Percentiles rank a stretch among this genome's conserved stretches.
These are phyloP conservation scores for Xyrichtys novacula DNA, from an alignment of 2,797 vertebrate genomes.

Conservation along the genomic window DNA sequence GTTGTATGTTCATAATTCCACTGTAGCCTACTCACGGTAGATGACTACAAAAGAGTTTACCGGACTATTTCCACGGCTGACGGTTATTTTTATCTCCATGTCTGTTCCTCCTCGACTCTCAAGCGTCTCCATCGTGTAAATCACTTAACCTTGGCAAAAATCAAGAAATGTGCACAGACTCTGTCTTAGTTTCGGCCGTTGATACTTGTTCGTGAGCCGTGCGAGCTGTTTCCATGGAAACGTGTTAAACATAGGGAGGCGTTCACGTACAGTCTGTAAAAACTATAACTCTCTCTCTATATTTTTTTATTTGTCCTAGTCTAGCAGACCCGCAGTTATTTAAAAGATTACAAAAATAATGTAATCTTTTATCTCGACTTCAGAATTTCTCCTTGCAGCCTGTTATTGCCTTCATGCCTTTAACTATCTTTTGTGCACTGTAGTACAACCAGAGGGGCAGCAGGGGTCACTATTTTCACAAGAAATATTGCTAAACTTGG, in stretches of 20 bases:
- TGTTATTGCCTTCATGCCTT: not conserved
- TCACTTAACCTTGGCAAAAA: too few relatives aligned
- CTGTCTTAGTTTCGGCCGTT: too few relatives aligned
- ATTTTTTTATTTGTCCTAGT: too few relatives aligned
- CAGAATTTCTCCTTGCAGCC: not conserved
- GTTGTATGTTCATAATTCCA: too few relatives aligned
- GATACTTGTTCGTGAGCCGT: rapidly evolving
- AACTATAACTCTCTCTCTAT: too few relatives aligned
- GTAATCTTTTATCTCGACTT: too few relatives aligned
- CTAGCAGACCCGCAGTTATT: too few relatives aligned
- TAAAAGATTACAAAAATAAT: too few relatives aligned
- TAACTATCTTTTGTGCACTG: not conserved
- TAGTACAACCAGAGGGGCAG: not conserved
- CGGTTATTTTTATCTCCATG: constrained; percentile 14
- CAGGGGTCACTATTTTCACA: constrained; percentile 26
- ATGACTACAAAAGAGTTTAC: constrained; percentile 19
- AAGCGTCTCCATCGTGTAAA: constrained; percentile 27
- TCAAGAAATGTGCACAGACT: not conserved
- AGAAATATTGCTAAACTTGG: not conserved
- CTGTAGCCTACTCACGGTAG: too few relatives aligned
- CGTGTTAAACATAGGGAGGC: not conserved
- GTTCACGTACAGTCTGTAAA: constrained; percentile 5
- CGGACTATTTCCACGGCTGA: constrained; percentile 55
- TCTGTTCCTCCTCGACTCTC: not conserved
- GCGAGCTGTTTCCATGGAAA: constrained; percentile 27